These are phyloP conservation scores for Caenorhabditis sp. DNA, from an alignment of 2,888 invertebrate genomes.

Conservation along the genomic window DNA sequence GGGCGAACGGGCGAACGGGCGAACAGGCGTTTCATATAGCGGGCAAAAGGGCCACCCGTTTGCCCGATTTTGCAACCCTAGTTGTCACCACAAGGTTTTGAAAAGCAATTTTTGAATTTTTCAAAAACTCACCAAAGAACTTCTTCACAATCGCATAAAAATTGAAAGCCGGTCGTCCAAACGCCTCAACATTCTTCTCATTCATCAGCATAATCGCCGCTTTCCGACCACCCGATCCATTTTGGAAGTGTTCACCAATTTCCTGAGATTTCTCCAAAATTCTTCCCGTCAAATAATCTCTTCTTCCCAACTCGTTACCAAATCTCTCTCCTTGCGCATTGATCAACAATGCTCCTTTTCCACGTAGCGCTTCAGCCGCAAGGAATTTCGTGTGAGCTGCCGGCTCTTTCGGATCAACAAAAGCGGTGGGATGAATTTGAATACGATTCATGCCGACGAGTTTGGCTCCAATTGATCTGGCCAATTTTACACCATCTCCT, in stretches of 20 bases:
- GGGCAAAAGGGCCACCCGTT: too few species aligned
- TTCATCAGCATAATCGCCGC: conserved; percentile 67
- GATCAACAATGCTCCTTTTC: conserved; percentile 68
- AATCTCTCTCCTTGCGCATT: conserved; percentile 66
- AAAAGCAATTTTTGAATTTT: too few species aligned
- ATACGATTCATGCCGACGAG: conserved; percentile 68
- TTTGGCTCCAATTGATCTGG: conserved; percentile 66
- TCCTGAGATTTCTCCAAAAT: conserved; percentile 61
- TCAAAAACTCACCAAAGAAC: conserved; percentile 66
- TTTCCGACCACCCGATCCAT: conserved; percentile 46
- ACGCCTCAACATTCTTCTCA: conserved; percentile 61
- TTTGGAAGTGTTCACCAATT: conserved; percentile 41
- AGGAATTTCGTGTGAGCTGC: conserved; percentile 67
- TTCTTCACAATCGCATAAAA: conserved; percentile 69
- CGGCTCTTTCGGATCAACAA: conserved; percentile 69
- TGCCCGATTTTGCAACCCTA: not conserved
- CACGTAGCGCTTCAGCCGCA: conserved; percentile 71
- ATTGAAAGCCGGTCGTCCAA: conserved; percentile 70
- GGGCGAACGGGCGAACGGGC: too few species aligned
- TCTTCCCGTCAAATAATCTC: conserved; percentile 64
- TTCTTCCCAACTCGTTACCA: conserved; percentile 69
- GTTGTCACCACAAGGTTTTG: too few species aligned
- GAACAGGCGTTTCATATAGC: too few species aligned
- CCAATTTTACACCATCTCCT: conserved; percentile 69
- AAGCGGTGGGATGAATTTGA: conserved; percentile 69